Base-by-base conservation (phyloP, 1,140 invertebrate genomes). In the Pemphigus obesinymphae region DNA sequence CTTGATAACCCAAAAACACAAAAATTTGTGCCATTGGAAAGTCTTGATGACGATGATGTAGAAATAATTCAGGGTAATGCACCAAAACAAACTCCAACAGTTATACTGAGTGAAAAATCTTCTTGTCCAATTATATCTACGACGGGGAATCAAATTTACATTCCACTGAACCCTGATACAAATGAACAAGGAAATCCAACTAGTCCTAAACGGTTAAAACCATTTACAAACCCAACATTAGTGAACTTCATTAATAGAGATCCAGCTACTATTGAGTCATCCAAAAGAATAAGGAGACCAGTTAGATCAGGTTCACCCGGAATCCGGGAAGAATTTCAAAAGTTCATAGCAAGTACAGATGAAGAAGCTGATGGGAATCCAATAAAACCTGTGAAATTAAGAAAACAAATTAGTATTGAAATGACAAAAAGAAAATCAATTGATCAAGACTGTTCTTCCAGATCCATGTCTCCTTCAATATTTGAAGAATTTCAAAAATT, bases 171-270 rank as follows among this genome's bases (percentile, higher is more conserved):
- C 40, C 70, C 76, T 11, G 82, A 83, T 75, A 53, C 78, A 8
- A 72, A 20, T 13, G 81, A 82, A 29, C n/a, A 50, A 31, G 72
- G 0, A 63, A 82, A 82, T 82, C 82, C 61, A 20, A 53, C 48
- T 48, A 82, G 82, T 31, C 82, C 61, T n/a, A 82, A 82, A 43
- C 73, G 82, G 34, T 40, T 84, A 43, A 84, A 84, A 43, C 83
- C 83, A 23, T 84, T 84, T 76, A 84, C 83, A 31, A 84, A 84
- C 45, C 70, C 78, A 17, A 84, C 83, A 23, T 58, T 84, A n/a
- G 73, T 82, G 8, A 83, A 84, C 15, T 84, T 84, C 11, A 84
- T 84, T n/a, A 82, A 80, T 45, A 80, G 55, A 31, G 76, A 80
- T n/a, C 76, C 76, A 1, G 76, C 76, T 45, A 80, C 76, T 10